These are phyloP conservation scores for Anarhynchus alexandrinus DNA, from an alignment of 2,113 vertebrate genomes.

Conservation along the genomic window DNA sequence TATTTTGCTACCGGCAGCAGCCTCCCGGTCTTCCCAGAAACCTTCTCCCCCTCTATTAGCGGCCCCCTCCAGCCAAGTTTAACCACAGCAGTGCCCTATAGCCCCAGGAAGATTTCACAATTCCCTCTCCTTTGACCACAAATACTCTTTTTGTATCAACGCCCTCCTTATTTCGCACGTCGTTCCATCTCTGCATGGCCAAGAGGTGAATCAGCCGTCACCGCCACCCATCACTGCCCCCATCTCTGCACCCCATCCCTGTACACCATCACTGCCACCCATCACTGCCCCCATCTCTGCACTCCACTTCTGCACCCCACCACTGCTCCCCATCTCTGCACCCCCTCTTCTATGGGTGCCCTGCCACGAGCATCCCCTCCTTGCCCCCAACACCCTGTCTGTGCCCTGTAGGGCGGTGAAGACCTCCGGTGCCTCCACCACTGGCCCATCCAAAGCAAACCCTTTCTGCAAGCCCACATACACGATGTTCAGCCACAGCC, in stretches of 20 bases:
- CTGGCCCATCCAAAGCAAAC: neutral
- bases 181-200: accelerated
- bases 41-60: neutral
- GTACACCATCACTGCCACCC: no score
- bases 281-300: neutral
- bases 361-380: neutral
- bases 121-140: neutral
- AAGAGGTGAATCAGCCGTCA: neutral
- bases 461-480: neutral
- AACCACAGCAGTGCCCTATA: neutral
- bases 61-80: neutral
- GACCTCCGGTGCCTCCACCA: neutral
- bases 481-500: accelerated
- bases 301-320: neutral
- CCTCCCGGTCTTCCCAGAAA: neutral
- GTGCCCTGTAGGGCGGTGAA: accelerated
- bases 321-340: neutral
- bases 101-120: neutral
- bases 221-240: neutral
- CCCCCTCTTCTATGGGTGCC: accelerated
- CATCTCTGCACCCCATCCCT: no score
- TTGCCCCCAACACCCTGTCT: neutral
- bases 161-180: neutral
- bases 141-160: neutral
- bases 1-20: neutral